These are phyloP conservation scores for Plectropomus leopardus DNA, from an alignment of 2,113 vertebrate genomes.

Conservation along the genomic window DNA sequence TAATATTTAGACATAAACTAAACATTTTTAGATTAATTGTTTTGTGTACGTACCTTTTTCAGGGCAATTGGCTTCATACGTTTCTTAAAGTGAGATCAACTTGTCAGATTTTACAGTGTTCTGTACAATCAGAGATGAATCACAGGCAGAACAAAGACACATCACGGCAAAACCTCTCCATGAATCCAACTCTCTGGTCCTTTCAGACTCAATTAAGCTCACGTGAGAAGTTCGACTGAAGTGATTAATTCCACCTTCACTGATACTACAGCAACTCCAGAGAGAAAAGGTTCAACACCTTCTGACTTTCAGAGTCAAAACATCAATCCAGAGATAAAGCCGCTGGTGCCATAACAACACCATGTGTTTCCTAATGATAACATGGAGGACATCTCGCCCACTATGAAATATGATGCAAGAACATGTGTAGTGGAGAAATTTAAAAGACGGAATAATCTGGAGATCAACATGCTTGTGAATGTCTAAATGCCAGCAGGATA, in stretches of 20 bases:
- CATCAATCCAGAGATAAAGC: conserved; percentile 51
- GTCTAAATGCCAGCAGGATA: conserved; percentile 17
- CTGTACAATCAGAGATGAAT: too few relatives aligned
- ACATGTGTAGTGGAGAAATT: neutral
- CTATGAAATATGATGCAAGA: conserved; percentile 5
- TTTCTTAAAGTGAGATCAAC: too few relatives aligned
- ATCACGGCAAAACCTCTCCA: conserved; percentile 16
- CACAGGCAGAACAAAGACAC: conserved; percentile 28
- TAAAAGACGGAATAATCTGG: neutral
- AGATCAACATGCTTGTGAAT: conserved; percentile 20
- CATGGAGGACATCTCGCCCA: conserved; percentile 30
- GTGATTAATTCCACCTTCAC: conserved; percentile 37
- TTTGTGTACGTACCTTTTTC: too few relatives aligned
- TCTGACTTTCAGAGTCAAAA: conserved; percentile 30
- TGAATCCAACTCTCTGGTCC: neutral
- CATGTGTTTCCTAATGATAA: conserved; percentile 19
- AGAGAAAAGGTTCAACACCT: conserved; percentile 23
- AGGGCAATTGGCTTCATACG: too few relatives aligned
- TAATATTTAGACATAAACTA: too few relatives aligned
- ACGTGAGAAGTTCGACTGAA: neutral
- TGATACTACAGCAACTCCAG: conserved; percentile 21
- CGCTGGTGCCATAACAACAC: conserved; percentile 38
- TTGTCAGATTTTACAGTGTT: too few relatives aligned
- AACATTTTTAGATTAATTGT: too few relatives aligned
- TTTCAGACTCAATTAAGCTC: conserved; percentile 32